A percentile compares a stretch with the other conserved stretches of the same genome.
Evolutionary conservation across 2,888 invertebrate species (phyloP).

Genomic region (Clivina fossor): DNA sequence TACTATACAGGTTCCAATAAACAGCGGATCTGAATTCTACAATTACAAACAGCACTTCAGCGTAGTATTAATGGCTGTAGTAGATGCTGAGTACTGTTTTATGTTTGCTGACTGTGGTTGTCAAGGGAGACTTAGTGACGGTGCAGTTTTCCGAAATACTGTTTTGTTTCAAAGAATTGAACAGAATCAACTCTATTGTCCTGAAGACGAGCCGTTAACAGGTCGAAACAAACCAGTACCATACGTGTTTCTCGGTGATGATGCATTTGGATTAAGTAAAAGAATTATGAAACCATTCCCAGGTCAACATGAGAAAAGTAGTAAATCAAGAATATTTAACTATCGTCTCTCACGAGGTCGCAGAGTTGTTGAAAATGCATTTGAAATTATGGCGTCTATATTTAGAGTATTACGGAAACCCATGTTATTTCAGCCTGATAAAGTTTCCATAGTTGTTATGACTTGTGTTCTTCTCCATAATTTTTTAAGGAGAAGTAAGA

Average conservation of each 20-base stretch:
- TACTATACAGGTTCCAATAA: not conserved
- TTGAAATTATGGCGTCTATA: constrained; percentile 36
- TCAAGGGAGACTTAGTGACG: constrained; percentile 16
- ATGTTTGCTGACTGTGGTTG: constrained; percentile 18
- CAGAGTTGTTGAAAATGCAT: constrained; percentile 38
- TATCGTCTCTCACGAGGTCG: constrained; percentile 36
- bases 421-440: constrained; percentile 38
- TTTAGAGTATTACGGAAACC: constrained; percentile 40
- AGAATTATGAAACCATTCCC: constrained; percentile 37
- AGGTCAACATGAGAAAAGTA: constrained; percentile 28
- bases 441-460: constrained; percentile 37
- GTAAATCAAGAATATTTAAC: constrained; percentile 37
- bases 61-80: constrained; percentile 7
- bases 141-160: not conserved
- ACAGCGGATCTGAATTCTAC: not conserved
- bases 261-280: constrained; percentile 35
- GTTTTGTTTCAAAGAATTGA: not conserved
- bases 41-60: constrained; percentile 14
- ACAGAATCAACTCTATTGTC: not conserved
- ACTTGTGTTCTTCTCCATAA: constrained; percentile 41
- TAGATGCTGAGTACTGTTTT: constrained; percentile 13
- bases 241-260: constrained; percentile 36
- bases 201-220: constrained; percentile 13
- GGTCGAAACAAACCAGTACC: constrained; percentile 20
- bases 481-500: constrained; percentile 39